Evolutionary conservation across 2,113 vertebrate species (phyloP).

Genomic region (Rhizomys pruinosus): DNA sequence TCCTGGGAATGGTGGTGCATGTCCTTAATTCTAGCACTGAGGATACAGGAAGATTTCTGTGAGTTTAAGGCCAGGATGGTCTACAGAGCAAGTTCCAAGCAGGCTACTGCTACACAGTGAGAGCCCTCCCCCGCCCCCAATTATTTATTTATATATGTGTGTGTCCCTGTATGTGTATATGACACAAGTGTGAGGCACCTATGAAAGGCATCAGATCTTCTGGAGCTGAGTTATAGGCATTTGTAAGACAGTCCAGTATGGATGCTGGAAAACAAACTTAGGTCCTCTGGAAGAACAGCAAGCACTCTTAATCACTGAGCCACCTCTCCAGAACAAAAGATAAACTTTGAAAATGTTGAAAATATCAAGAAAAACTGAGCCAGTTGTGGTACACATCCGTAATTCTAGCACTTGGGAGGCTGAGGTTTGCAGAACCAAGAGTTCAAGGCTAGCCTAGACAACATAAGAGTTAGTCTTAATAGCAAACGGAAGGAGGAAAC

Average conservation of each 20-base stretch:
- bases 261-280: not conserved
- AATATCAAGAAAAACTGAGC: not conserved
- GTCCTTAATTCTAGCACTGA: no score
- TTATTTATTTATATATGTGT: not conserved
- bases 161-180: no score
- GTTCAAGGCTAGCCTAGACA: not conserved
- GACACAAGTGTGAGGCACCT: not conserved
- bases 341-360: not conserved
- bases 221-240: not conserved
- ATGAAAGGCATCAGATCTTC: not conserved
- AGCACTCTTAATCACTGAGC: not conserved
- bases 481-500: no score
- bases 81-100: no score
- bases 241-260: not conserved
- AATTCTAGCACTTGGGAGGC: not conserved
- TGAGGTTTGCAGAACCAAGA: not conserved
- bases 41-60: no score
- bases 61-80: no score
- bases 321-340: no score
- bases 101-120: no score
- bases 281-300: not conserved
- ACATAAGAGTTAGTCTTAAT: not conserved
- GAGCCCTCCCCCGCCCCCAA: no score
- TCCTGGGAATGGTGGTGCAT: no score
- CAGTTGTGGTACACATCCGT: not conserved